These are phyloP conservation scores for Pongo pygmaeus DNA, from an alignment of 2,113 vertebrate species.

Conservation along the genomic window DNA sequence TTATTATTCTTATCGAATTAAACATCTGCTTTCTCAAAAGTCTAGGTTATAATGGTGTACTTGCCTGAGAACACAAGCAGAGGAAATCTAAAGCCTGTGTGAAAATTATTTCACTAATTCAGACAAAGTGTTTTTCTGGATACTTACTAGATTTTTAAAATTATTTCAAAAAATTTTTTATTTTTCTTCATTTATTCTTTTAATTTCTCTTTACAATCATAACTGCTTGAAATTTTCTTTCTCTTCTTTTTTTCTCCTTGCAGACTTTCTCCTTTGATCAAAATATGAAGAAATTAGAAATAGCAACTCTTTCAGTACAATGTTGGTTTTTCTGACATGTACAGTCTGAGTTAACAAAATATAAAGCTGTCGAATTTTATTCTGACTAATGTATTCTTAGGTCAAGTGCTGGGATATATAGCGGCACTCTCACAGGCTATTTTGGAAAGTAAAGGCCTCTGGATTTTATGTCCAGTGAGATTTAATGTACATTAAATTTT, in stretches of 20 bases:
- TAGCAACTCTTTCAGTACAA: neutral
- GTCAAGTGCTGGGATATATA: neutral
- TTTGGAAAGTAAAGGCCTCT: neutral
- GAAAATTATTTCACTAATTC: neutral
- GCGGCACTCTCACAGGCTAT: neutral
- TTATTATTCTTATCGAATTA: slow-evolving; percentile 31
- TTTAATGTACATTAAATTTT: neutral
- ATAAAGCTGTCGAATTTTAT: neutral
- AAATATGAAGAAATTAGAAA: neutral
- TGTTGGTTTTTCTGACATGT: neutral
- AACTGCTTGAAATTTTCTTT: neutral
- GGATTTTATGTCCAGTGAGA: neutral
- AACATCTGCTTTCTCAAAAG: neutral
- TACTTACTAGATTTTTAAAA: neutral
- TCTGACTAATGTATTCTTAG: neutral
- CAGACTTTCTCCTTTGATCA: neutral
- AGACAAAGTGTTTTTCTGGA: neutral
- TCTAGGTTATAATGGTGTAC: neutral
- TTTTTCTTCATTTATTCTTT: neutral
- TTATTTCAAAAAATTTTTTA: neutral
- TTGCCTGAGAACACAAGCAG: neutral
- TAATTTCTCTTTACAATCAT: neutral
- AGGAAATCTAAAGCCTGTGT: neutral
- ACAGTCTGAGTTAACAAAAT: neutral
- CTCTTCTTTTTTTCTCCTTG: neutral